Evolutionary conservation across 2,113 vertebrate species (phyloP).

Genomic region (Scomber japonicus): DNA sequence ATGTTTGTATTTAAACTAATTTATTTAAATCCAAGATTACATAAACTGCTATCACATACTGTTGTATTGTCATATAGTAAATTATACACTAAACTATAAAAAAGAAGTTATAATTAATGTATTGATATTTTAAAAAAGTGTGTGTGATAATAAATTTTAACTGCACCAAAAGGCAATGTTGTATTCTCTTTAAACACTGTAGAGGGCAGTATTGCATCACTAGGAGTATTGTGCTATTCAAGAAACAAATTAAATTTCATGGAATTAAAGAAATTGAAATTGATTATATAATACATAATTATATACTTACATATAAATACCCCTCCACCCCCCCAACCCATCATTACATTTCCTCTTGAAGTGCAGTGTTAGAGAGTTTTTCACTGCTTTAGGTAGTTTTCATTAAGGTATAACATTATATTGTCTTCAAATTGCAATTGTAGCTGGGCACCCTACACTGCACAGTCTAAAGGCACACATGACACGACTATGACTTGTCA

Average conservation of each 20-base stretch:
- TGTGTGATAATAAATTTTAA: constrained; percentile 52
- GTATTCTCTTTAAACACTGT: constrained; percentile 29
- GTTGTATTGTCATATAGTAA: constrained; percentile 10
- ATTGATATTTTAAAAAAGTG: not conserved
- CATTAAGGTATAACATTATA: too few species aligned
- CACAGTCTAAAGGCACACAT: too few species aligned
- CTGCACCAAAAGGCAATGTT: not conserved
- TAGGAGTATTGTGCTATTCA: not conserved
- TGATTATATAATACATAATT: not conserved
- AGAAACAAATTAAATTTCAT: not conserved
- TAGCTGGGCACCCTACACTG: too few species aligned
- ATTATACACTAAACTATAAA: constrained; percentile 5
- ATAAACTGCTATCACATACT: not conserved
- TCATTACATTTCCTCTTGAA: too few species aligned
- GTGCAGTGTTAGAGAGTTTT: too few species aligned
- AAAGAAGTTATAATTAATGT: constrained; percentile 26
- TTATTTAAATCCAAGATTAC: constrained; percentile 28
- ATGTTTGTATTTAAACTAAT: constrained; percentile 1
- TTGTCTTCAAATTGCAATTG: too few species aligned
- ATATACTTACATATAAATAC: too few species aligned
- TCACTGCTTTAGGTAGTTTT: too few species aligned
- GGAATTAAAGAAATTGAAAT: not conserved
- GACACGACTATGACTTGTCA: too few species aligned
- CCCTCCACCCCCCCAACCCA: too few species aligned
- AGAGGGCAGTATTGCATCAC: constrained; percentile 53